Evolutionary conservation across 1,140 invertebrate species (phyloP).

Genomic region (Ridgeia piscesae): DNA sequence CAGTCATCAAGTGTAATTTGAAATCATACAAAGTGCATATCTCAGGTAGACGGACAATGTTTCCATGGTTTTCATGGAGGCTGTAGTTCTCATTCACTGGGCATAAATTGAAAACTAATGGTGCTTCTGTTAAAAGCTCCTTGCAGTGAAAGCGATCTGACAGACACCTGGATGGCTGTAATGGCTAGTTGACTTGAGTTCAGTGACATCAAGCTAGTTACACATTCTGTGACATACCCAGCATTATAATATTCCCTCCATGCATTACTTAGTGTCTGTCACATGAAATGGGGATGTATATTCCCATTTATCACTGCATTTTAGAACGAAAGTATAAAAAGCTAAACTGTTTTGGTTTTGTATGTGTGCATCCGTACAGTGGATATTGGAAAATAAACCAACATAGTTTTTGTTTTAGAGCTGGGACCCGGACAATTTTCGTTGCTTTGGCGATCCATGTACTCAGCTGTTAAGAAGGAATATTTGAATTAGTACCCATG

Average conservation of each 20-base stretch:
- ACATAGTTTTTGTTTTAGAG: too few relatives aligned
- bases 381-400: too few relatives aligned
- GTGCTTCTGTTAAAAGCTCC: neutral
- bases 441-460: too few relatives aligned
- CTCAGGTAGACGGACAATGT: neutral
- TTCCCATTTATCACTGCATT: too few relatives aligned
- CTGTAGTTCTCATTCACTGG: neutral
- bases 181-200: neutral
- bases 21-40: neutral
- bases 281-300: too few relatives aligned
- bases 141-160: neutral
- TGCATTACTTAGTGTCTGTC: too few relatives aligned
- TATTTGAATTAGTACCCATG: too few relatives aligned
- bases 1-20: neutral
- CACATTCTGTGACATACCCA: neutral
- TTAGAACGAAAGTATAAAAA: too few relatives aligned
- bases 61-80: neutral
- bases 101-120: neutral
- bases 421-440: too few relatives aligned
- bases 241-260: neutral
- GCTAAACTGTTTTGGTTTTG: too few relatives aligned
- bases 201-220: neutral
- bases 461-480: too few relatives aligned
- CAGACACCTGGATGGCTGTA: neutral
- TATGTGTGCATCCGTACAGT: too few relatives aligned